Conservation (phyloP, 2,113 vertebrate species). For the Phyllopteryx taeniolatus region DNA sequence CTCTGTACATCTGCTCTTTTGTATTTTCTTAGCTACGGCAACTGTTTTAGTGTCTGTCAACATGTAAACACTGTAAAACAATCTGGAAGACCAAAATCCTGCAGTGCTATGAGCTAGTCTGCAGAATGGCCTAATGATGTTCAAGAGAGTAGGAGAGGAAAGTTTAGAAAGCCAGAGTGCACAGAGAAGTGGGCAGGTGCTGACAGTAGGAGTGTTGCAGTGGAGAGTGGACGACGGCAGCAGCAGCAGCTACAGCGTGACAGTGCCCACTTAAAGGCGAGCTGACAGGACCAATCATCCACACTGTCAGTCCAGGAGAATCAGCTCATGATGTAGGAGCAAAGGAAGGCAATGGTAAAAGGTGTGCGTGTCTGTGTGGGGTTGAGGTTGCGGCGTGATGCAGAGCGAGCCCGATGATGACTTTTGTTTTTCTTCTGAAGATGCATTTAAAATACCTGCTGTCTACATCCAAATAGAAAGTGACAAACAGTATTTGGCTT, state of each 20-base stretch:
- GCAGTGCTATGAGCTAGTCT: constrained; percentile 10
- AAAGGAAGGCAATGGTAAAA: constrained; percentile 26
- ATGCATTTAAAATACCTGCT: constrained; percentile 16
- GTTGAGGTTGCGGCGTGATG: constrained; percentile 1
- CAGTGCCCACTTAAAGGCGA: constrained; percentile 57
- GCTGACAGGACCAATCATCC: constrained; percentile 63
- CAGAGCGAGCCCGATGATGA: not conserved
- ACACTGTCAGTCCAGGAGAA: constrained; percentile 51
- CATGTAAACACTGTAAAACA: not conserved
- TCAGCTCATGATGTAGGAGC: constrained; percentile 29
- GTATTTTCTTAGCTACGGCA: not conserved
- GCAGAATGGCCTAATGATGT: constrained; percentile 16
- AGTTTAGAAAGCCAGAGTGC: constrained; percentile 8
- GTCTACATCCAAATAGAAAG: not conserved
- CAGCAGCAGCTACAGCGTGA: constrained; percentile 41
- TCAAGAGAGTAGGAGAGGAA: constrained; percentile 11
- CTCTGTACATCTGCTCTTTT: not conserved
- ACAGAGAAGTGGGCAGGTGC: constrained; percentile 1
- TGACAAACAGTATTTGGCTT: constrained; percentile 24
- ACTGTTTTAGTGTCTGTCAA: constrained; percentile 14
- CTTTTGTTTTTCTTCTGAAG: constrained; percentile 21
- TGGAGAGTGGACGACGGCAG: constrained; percentile 9
- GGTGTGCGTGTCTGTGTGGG: constrained; percentile 20
- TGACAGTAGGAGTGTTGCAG: constrained; percentile 19
- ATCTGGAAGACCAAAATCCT: not conserved